Base-by-base conservation (phyloP, 2,888 invertebrate genomes). In the Oconnorella tubifera region DNA sequence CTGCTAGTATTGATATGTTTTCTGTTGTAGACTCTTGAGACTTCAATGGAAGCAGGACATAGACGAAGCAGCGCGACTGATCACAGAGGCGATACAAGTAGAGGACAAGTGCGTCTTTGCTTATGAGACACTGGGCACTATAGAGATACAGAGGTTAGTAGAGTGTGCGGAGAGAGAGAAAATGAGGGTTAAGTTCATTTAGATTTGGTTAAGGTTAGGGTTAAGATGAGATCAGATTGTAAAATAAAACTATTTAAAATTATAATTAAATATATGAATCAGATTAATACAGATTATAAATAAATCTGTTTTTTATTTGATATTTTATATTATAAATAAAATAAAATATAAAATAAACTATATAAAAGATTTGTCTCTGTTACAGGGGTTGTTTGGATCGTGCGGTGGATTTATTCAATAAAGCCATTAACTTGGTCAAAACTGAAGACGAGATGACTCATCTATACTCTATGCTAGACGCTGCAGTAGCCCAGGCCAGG, bases 41-140 rank as follows among this genome's bases (percentile, higher is more conserved):
- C 84, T 96, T 63, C 92, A 93, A 77, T 92, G 91, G 88, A 89
- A 88, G 72, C 90, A 89, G 65, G 89, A 93, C 77, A 86, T 91
- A 67, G 88, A 90, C 14, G 88, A 88, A 76, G 90, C 92, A 28
- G 86, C 91, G 0, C 85, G 87, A 71, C 84, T 90, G 66, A 90
- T 96, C 76, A 87, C 88, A 69, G 87, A 89, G 80, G 92, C 92
- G 1, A 88, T 96, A 71, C 87, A 89, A 25, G 64, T 92, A 75
- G 97, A 97, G 84, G 89, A 90, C 59, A 91, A 90, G 81, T 96
- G 94, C 85, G 91, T 92, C 83, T 90, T 94, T 85, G 96, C 92
- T 6, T 95, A 91, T 82, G 97, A 97, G 85, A 94, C 95, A 55
- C 85, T 96, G 68, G 96, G 92, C 73, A 92, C 94, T 31, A 89